Evolutionary conservation across 1,140 invertebrate genomes (phyloP).

Genomic region (Polyergus mexicanus): DNA sequence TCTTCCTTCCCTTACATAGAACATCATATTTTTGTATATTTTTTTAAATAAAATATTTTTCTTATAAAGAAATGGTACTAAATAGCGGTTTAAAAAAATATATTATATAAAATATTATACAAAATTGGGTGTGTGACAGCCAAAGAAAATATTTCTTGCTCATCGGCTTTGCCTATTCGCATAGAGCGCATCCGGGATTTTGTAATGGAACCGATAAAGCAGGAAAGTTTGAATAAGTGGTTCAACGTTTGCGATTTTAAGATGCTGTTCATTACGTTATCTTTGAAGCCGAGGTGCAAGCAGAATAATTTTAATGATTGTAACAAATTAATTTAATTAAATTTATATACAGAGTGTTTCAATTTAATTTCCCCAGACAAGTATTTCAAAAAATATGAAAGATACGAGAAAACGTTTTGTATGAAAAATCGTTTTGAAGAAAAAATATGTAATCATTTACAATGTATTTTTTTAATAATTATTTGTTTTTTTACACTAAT

Average conservation of each 20-base stretch:
- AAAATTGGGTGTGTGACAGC: background rate
- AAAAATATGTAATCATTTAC: too few relatives aligned
- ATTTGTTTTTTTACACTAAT: too few relatives aligned
- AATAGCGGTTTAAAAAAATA: background rate
- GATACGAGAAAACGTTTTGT: too few relatives aligned
- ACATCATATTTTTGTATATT: background rate
- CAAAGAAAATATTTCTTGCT: background rate
- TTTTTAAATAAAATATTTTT: background rate
- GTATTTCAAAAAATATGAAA: too few relatives aligned
- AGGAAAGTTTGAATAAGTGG: conserved; percentile 43
- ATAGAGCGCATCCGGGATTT: conserved; percentile 51
- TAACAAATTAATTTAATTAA: too few relatives aligned
- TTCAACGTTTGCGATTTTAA: conserved; percentile 30
- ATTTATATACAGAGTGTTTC: too few relatives aligned
- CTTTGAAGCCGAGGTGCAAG: background rate
- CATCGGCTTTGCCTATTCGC: conserved; percentile 18
- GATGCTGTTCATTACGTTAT: conserved; percentile 22
- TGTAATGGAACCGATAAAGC: background rate
- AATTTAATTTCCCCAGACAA: too few relatives aligned
- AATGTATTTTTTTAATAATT: too few relatives aligned
- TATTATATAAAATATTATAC: too few relatives aligned
- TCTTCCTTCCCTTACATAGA: too few relatives aligned
- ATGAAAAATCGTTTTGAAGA: too few relatives aligned
- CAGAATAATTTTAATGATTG: conserved; percentile 44
- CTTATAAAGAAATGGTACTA: background rate